phyloP scores from a whole-genome alignment of 2,113 vertebrate species.

The Mustela nigripes region DNA sequence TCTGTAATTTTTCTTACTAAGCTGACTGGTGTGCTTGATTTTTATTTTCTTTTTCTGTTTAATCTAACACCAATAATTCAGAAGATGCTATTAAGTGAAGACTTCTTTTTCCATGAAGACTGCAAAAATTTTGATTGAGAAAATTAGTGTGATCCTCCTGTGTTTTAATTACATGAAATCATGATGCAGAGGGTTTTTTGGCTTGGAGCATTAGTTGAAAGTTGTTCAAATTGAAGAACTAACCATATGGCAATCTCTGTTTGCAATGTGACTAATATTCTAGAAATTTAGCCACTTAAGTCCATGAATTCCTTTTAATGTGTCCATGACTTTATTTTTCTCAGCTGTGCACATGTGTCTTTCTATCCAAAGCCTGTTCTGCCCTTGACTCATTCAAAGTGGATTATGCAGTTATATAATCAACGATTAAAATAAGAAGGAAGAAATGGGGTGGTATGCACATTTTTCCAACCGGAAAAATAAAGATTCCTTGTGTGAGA shows the following conservation, averaged over 20 bases:
- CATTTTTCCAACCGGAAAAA: neutral
- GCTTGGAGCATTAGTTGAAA: constrained; percentile 59
- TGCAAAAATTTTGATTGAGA: constrained; percentile 57
- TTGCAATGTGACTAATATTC: constrained; percentile 70
- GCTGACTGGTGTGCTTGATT: neutral
- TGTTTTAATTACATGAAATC: constrained; percentile 77
- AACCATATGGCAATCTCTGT: constrained; percentile 68
- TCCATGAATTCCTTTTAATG: constrained; percentile 57
- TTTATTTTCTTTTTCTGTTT: constrained; percentile 54
- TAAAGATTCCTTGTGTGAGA: neutral
- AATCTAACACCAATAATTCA: constrained; percentile 5
- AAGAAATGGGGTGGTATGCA: neutral
- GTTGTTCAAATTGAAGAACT: constrained; percentile 71
- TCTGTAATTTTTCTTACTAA: neutral
- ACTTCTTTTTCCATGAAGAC: constrained; percentile 60
- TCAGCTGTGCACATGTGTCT: constrained; percentile 56
- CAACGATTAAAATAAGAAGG: constrained; percentile 8
- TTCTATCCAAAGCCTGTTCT: constrained; percentile 57
- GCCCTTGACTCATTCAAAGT: constrained; percentile 36
- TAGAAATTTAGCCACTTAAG: constrained; percentile 61
- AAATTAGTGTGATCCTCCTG: constrained; percentile 63
- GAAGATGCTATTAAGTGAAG: constrained; percentile 57
- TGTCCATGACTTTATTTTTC: constrained; percentile 59
- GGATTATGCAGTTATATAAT: constrained; percentile 57
- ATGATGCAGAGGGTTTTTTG: constrained; percentile 58